Percentiles rank a stretch among this genome's conserved stretches.
phyloP scores from a whole-genome alignment of 1,140 invertebrate genomes.

The Anastrepha obliqua region DNA sequence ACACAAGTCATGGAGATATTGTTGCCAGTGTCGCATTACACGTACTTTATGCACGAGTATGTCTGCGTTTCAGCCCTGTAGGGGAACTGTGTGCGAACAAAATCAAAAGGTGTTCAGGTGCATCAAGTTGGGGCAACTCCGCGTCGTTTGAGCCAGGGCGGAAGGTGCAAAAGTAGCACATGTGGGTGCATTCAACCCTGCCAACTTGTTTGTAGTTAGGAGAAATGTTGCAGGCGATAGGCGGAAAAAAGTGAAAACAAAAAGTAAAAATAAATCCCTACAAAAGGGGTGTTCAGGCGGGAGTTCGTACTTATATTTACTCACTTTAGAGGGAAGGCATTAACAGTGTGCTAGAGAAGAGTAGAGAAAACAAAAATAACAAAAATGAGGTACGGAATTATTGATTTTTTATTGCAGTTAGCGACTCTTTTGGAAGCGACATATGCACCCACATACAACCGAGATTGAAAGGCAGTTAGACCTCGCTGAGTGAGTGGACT shows the following conservation, averaged over 20 bases:
- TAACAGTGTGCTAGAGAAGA: no score
- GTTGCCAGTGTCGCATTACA: not conserved
- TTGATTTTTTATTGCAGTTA: no score
- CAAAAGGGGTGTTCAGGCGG: not conserved
- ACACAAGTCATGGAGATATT: not conserved
- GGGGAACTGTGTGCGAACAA: not conserved
- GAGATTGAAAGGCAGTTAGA: no score
- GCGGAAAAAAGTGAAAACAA: not conserved
- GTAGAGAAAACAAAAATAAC: no score
- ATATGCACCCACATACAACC: no score
- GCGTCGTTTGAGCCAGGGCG: not conserved
- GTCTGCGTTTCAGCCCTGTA: no score
- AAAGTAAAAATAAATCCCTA: not conserved
- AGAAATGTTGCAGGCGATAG: not conserved
- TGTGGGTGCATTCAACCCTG: conserved; percentile 23
- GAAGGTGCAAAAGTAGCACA: not conserved
- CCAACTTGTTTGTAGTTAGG: not conserved
- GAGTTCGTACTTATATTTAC: no score
- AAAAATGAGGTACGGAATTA: no score
- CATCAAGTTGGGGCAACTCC: not conserved
- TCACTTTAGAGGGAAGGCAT: no score
- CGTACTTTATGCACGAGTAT: not conserved
- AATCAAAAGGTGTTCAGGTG: conserved; percentile 7
- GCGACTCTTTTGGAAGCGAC: no score
- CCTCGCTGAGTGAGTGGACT: no score